Conservation (phyloP, 2,113 vertebrate genomes). For the Bufo gargarizans region DNA sequence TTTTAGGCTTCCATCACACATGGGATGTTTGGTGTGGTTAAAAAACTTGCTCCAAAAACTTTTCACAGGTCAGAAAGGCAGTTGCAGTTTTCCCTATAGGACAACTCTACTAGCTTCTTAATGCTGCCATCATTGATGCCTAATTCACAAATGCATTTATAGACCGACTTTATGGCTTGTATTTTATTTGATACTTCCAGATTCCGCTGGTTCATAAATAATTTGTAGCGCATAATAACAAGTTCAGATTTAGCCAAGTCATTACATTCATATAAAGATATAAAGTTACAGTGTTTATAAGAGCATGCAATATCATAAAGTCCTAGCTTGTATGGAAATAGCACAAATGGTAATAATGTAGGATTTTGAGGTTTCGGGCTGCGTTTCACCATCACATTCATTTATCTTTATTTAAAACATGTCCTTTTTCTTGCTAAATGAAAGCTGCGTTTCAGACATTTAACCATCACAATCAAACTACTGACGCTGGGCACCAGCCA, state of each 20-base stretch:
- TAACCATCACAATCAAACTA: slow-evolving; percentile 53
- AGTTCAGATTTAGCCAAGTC: slow-evolving; percentile 1
- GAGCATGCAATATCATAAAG: slow-evolving; percentile 24
- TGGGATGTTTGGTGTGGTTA: neutral
- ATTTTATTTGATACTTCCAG: slow-evolving; percentile 9
- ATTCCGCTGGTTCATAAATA: neutral
- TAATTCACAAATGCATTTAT: slow-evolving; percentile 11
- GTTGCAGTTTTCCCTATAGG: neutral
- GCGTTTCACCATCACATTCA: slow-evolving; percentile 38
- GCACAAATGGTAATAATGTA: neutral
- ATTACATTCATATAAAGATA: neutral
- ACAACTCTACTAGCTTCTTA: neutral
- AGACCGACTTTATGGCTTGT: neutral
- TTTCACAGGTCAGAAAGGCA: neutral
- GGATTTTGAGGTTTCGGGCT: slow-evolving; percentile 21
- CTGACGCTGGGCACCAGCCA: slow-evolving; percentile 55
- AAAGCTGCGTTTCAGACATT: slow-evolving; percentile 54
- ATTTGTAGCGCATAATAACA: slow-evolving; percentile 8
- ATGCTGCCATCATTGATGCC: neutral
- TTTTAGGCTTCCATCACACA: neutral
- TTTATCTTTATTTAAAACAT: slow-evolving; percentile 52
- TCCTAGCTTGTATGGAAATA: slow-evolving; percentile 26
- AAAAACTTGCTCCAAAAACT: neutral
- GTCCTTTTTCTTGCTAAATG: slow-evolving; percentile 44
- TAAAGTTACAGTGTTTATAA: slow-evolving; percentile 46